Conservation (phyloP, 2,888 invertebrate species). For the Erpobdella octoculata region DNA sequence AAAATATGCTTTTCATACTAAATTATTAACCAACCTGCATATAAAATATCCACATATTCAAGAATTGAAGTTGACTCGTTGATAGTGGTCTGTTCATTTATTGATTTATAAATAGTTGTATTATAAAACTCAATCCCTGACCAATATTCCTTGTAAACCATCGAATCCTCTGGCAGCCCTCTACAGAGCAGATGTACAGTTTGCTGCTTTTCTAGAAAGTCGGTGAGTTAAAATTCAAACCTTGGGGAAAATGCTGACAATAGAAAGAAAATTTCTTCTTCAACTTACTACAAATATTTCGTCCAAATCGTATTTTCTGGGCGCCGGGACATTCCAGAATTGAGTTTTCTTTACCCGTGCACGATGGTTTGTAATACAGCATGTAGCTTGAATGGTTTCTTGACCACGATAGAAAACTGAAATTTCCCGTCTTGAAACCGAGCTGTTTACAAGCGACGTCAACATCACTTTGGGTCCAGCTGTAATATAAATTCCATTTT, state of each 20-base stretch:
- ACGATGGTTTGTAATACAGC: constrained; percentile 75
- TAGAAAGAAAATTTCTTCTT: no score
- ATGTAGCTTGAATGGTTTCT: constrained; percentile 65
- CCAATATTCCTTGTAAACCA: constrained; percentile 65
- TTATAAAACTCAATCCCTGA: constrained; percentile 79
- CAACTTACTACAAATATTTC: constrained; percentile 74
- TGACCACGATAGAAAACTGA: constrained; percentile 70
- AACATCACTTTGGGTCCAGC: constrained; percentile 87
- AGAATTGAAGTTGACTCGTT: constrained; percentile 71
- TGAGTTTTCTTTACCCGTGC: constrained; percentile 71
- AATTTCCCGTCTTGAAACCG: constrained; percentile 66
- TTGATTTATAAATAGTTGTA: constrained; percentile 53
- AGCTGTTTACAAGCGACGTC: constrained; percentile 86
- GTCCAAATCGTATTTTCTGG: constrained; percentile 71
- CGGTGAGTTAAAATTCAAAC: neutral
- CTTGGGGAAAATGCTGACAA: neutral
- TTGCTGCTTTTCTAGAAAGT: constrained; percentile 70
- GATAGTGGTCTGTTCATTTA: constrained; percentile 54
- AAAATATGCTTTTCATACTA: no score
- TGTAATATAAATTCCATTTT: constrained; percentile 50
- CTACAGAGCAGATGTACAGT: constrained; percentile 80
- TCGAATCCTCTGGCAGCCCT: constrained; percentile 56
- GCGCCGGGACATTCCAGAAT: constrained; percentile 71
- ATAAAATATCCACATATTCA: constrained; percentile 63
- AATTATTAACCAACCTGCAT: constrained; percentile 55